Evolutionary conservation across 2,113 vertebrate genomes (phyloP).

Genomic region (Carettochelys insculpta): DNA sequence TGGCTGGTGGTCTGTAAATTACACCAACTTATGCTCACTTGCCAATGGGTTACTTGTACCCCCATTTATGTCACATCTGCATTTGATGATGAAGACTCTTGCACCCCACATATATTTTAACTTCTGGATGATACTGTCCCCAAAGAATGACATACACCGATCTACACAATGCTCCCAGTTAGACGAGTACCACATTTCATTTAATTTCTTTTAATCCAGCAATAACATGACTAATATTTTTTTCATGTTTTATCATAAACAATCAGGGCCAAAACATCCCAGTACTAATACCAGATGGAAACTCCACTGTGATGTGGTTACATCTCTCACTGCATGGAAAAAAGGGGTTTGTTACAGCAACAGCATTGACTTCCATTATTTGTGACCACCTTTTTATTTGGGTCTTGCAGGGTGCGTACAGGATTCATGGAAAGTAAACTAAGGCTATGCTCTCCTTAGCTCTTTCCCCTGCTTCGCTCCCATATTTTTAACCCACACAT

Average conservation of each 20-base stretch:
- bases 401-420: not conserved
- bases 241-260: not conserved
- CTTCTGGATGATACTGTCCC: not conserved
- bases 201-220: not conserved
- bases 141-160: not conserved
- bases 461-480: not conserved
- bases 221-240: not conserved
- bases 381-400: not conserved
- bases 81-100: not conserved
- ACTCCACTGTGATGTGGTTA: not conserved
- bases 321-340: not conserved
- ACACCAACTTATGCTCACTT: not conserved
- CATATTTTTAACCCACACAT: not conserved
- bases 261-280: not conserved
- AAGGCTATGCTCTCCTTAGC: not conserved
- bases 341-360: not conserved
- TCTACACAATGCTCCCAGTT: not conserved
- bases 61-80: not conserved
- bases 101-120: not conserved
- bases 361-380: not conserved
- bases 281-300: not conserved
- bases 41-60: not conserved
- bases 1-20: not conserved
- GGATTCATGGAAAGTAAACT: not conserved
- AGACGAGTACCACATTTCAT: not conserved